phyloP scores from a whole-genome alignment of 2,113 vertebrate species.

The Seriola aureovittata region DNA sequence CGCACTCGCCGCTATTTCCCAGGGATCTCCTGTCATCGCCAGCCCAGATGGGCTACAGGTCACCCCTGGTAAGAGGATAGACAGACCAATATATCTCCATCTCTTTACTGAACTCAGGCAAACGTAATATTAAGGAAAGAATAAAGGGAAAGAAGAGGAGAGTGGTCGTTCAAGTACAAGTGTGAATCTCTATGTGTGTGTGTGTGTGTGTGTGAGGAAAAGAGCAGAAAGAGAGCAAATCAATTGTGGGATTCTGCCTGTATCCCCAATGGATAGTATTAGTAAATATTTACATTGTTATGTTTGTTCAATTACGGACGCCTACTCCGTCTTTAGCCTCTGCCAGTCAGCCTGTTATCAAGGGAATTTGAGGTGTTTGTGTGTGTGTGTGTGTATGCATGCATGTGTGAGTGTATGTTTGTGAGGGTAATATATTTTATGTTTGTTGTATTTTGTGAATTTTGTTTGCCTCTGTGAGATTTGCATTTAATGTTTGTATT shows the following conservation, averaged over 20 bases:
- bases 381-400: slow-evolving; percentile 39
- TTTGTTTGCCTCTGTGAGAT: slow-evolving; percentile 23
- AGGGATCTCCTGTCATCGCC: slow-evolving; percentile 92
- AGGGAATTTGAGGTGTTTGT: slow-evolving; percentile 72
- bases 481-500: slow-evolving; percentile 16
- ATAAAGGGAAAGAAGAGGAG: slow-evolving; percentile 15
- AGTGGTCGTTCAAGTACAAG: slow-evolving; percentile 17
- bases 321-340: slow-evolving; percentile 81
- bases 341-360: slow-evolving; percentile 78
- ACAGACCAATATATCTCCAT: slow-evolving; percentile 70
- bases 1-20: slow-evolving; percentile 92
- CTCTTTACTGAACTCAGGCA: slow-evolving; percentile 61
- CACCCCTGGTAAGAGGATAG: slow-evolving; percentile 95
- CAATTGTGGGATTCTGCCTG: slow-evolving; percentile 68
- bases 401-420: slow-evolving; percentile 43
- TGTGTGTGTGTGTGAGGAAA: slow-evolving; percentile 43
- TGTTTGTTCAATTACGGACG: slow-evolving; percentile 82
- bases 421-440: slow-evolving; percentile 43
- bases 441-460: slow-evolving; percentile 54
- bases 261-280: slow-evolving; percentile 77
- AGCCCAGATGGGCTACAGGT: slow-evolving; percentile 96
- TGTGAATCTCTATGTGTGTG: slow-evolving; percentile 36
- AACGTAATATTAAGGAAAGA: slow-evolving; percentile 64
- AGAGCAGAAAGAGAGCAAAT: slow-evolving; percentile 71
- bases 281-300: slow-evolving; percentile 83